phyloP scores from a whole-genome alignment of 1,140 invertebrate species.

The Pantala flavescens region DNA sequence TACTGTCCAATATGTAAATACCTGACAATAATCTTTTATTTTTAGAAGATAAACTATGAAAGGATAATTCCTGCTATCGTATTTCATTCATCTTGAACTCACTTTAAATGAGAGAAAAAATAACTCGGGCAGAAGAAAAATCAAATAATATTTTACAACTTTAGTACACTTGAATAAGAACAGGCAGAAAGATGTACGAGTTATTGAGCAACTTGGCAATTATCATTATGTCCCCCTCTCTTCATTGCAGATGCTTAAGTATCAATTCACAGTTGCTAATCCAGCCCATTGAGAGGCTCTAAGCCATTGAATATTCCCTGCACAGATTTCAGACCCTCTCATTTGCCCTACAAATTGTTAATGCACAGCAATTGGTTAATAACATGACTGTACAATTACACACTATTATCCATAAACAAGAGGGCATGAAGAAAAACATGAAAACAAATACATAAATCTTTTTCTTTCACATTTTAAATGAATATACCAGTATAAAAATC shows the following conservation, averaged over 20 bases:
- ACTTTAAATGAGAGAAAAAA: no score
- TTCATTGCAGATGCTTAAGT: not conserved
- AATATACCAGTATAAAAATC: conserved; percentile 8
- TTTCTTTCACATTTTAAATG: conserved; percentile 1
- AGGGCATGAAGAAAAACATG: conserved; percentile 2
- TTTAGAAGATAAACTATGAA: no score
- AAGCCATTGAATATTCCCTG: not conserved
- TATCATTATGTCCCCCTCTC: not conserved
- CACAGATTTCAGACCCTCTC: not conserved
- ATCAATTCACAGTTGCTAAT: not conserved
- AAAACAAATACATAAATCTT: conserved; percentile 8
- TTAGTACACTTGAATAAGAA: not conserved
- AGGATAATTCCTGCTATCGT: no score
- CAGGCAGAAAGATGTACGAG: not conserved
- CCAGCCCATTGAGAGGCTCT: not conserved
- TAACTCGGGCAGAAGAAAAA: no score
- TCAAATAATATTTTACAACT: no score
- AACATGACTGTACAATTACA: conserved; percentile 10
- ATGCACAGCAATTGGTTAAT: conserved; percentile 6
- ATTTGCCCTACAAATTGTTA: conserved; percentile 10
- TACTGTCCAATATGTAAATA: no score
- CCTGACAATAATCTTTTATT: no score
- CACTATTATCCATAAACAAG: conserved; percentile 10
- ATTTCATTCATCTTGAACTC: no score
- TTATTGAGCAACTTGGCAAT: conserved; percentile 4